phyloP scores from a whole-genome alignment of 2,797 vertebrate species.

The Zenarchopterus dispar region DNA sequence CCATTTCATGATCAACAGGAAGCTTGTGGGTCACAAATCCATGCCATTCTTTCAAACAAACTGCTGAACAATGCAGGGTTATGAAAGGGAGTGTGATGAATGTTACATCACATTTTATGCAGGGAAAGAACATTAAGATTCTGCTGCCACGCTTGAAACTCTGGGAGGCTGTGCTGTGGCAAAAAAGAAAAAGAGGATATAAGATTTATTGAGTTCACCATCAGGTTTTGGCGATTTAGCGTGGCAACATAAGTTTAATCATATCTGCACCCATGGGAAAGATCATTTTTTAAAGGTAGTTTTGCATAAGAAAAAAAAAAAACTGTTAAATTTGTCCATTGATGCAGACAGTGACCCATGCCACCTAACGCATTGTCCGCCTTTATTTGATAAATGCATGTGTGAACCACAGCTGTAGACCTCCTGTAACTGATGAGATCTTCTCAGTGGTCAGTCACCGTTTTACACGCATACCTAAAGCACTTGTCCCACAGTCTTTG shows the following conservation, averaged over 20 bases:
- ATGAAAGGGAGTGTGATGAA: constrained; percentile 35
- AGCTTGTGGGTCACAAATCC: constrained; percentile 26
- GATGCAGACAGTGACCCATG: neutral
- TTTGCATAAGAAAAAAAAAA: constrained; percentile 7
- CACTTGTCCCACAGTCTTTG: too few species aligned
- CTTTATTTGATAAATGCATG: neutral
- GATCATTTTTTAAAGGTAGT: constrained; percentile 8
- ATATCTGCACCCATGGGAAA: constrained; percentile 10
- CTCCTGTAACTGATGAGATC: too few species aligned
- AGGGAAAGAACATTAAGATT: constrained; percentile 15
- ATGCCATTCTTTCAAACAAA: constrained; percentile 17
- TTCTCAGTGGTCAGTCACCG: too few species aligned
- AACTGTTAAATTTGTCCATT: neutral
- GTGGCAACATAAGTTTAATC: constrained; percentile 8
- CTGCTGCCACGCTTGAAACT: constrained; percentile 10
- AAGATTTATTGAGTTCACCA: constrained; percentile 8
- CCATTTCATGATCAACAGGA: constrained; percentile 40
- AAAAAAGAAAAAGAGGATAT: neutral
- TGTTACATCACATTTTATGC: constrained; percentile 26
- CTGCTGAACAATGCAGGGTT: constrained; percentile 37
- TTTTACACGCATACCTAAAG: too few species aligned
- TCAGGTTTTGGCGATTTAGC: neutral
- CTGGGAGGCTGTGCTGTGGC: constrained; percentile 10
- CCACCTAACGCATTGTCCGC: neutral
- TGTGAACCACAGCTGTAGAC: neutral